phyloP scores from a whole-genome alignment of 2,888 invertebrate genomes.

The Muschampia plurimacula region DNA sequence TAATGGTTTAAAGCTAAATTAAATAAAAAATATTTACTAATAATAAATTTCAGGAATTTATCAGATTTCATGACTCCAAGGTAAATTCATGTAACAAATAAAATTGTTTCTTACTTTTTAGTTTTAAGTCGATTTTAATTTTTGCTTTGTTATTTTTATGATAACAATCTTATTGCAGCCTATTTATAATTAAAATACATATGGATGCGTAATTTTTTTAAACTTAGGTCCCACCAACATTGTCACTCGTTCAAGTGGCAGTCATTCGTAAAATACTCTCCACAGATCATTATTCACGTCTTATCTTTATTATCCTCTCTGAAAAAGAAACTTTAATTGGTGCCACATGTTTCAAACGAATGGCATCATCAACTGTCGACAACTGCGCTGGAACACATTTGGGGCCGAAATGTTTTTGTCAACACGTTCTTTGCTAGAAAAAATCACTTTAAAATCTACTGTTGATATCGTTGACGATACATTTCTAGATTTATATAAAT shows the following conservation, averaged over 20 bases:
- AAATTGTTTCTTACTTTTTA: too few relatives aligned
- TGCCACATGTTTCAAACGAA: constrained; percentile 76
- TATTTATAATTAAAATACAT: neutral
- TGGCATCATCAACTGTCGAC: constrained; percentile 65
- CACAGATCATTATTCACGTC: constrained; percentile 78
- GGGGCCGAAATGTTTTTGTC: constrained; percentile 55
- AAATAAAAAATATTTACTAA: too few relatives aligned
- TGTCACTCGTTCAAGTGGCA: constrained; percentile 74
- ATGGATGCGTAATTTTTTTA: constrained; percentile 5
- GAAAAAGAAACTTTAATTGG: constrained; percentile 80
- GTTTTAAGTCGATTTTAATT: too few relatives aligned
- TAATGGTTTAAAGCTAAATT: too few relatives aligned
- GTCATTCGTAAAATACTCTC: constrained; percentile 78
- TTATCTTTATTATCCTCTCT: constrained; percentile 79
- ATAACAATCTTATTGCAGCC: too few relatives aligned
- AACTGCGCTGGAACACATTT: constrained; percentile 62
- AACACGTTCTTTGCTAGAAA: constrained; percentile 40
- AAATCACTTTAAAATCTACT: constrained; percentile 15
- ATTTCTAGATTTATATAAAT: neutral
- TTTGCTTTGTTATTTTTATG: too few relatives aligned
- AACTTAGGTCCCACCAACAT: constrained; percentile 49
- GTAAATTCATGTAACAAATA: too few relatives aligned
- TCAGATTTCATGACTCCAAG: too few relatives aligned
- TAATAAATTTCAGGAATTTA: too few relatives aligned
- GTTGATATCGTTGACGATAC: neutral